A percentile compares a stretch with the other conserved stretches of the same genome.
Evolutionary conservation across 2,888 invertebrate species (phyloP).

Genomic region (Eupithecia pulchellata): DNA sequence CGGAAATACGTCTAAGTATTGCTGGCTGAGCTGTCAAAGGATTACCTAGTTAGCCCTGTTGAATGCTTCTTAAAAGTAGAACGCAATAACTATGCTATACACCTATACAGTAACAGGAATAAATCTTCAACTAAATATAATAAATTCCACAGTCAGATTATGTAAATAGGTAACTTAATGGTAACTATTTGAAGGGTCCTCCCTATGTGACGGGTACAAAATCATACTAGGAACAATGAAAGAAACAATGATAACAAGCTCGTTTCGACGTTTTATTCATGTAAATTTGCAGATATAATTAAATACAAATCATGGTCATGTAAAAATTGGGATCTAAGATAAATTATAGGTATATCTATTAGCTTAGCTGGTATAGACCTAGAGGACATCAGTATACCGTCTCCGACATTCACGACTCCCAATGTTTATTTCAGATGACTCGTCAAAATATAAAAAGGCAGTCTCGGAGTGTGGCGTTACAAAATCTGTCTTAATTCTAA

Average conservation of each 20-base stretch:
- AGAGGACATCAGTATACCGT: conserved; percentile 66
- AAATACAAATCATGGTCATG: conserved; percentile 84
- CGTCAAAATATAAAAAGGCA: conserved; percentile 84
- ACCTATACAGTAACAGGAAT: too few relatives aligned
- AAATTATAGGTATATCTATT: conserved; percentile 72
- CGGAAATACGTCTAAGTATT: too few relatives aligned
- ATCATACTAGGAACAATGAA: conserved; percentile 32
- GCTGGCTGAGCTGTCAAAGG: too few relatives aligned
- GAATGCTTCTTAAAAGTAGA: too few relatives aligned
- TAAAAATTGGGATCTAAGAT: conserved; percentile 81
- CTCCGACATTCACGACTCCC: conserved; percentile 64
- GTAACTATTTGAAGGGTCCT: too few relatives aligned
- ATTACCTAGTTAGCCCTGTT: too few relatives aligned
- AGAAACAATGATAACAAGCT: conserved; percentile 74
- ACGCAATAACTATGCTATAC: too few relatives aligned
- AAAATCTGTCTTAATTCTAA: conserved; percentile 83
- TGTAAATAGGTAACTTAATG: background rate
- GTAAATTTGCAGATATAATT: conserved; percentile 86
- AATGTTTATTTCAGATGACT: conserved; percentile 77
- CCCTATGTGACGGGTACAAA: background rate
- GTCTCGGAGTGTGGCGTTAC: conserved; percentile 84
- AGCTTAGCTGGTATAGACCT: conserved; percentile 71
- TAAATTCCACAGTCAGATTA: too few relatives aligned
- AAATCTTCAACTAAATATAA: too few relatives aligned
- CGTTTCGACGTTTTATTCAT: conserved; percentile 85